Evolutionary conservation across 2,888 invertebrate genomes (phyloP).

Genomic region (Augiades crinisus): DNA sequence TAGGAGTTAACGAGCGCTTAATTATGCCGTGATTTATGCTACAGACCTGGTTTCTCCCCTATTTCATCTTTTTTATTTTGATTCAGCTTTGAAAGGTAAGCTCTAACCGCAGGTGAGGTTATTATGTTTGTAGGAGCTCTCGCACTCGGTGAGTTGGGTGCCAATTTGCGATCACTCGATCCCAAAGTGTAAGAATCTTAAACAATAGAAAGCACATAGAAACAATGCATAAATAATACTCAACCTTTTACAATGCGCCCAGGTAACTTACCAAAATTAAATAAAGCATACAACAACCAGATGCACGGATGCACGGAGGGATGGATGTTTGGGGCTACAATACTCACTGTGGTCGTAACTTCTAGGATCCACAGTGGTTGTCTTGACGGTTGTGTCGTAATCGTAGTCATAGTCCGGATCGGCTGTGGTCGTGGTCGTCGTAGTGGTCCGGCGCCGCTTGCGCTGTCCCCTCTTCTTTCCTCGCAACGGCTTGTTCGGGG

Average conservation of each 20-base stretch:
- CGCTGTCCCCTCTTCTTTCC: slow-evolving; percentile 16
- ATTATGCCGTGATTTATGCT: slow-evolving; percentile 48
- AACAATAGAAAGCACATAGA: slow-evolving; percentile 19
- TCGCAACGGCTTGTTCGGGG: slow-evolving; percentile 18
- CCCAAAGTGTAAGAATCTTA: background rate
- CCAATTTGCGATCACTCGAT: background rate
- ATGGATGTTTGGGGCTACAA: slow-evolving; percentile 17
- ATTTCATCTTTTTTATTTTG: slow-evolving; percentile 9
- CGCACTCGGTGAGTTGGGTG: background rate
- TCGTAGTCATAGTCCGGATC: slow-evolving; percentile 21
- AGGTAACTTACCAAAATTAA: slow-evolving; percentile 23
- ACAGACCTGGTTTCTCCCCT: slow-evolving; percentile 13
- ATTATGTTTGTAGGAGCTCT: background rate
- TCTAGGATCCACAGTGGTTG: slow-evolving; percentile 17
- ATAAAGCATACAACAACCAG: slow-evolving; percentile 26
- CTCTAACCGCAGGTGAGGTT: background rate
- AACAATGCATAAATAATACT: slow-evolving; percentile 13
- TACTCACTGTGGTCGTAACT: slow-evolving; percentile 23
- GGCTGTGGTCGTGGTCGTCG: slow-evolving; percentile 15
- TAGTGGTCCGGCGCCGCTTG: slow-evolving; percentile 21
- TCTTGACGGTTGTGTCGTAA: slow-evolving; percentile 16
- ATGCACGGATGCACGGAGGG: slow-evolving; percentile 20
- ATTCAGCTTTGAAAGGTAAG: background rate
- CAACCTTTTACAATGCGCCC: slow-evolving; percentile 9
- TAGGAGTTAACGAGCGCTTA: slow-evolving; percentile 53